Conservation (phyloP, 2,888 invertebrate species). For the Tromatobia lineatoria region DNA sequence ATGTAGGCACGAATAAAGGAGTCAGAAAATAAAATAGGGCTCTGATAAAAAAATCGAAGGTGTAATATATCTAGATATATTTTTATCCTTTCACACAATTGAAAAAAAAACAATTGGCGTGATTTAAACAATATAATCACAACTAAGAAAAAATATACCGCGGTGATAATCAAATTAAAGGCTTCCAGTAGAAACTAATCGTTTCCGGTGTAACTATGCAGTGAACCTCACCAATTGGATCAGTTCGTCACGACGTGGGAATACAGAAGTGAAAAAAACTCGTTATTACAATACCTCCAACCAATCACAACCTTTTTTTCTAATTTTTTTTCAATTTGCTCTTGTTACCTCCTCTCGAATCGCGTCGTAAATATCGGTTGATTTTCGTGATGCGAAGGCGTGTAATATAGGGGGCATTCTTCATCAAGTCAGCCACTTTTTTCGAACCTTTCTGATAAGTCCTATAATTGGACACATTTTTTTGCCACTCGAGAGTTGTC, state of each 20-base stretch:
- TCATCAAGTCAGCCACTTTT: too few species aligned
- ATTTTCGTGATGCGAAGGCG: neutral
- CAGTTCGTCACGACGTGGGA: neutral
- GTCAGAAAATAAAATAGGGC: too few species aligned
- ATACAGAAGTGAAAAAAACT: neutral
- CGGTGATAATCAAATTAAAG: neutral
- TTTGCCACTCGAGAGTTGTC: too few species aligned
- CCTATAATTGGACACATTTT: too few species aligned
- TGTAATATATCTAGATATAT: too few species aligned
- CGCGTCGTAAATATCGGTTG: neutral
- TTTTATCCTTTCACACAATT: too few species aligned
- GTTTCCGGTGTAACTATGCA: neutral
- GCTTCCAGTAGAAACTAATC: neutral
- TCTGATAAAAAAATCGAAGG: too few species aligned
- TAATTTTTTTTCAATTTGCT: neutral
- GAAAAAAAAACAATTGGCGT: neutral
- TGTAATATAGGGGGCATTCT: too few species aligned
- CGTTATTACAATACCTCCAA: neutral
- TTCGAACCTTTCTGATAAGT: too few species aligned
- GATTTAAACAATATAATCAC: neutral
- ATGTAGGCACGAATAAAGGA: too few species aligned
- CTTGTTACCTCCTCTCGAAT: neutral
- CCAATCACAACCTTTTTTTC: neutral
- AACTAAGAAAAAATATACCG: neutral
- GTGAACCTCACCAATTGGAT: neutral